These are phyloP conservation scores for Acromyrmex charruanus DNA, from an alignment of 1,140 invertebrate species.

Conservation along the genomic window DNA sequence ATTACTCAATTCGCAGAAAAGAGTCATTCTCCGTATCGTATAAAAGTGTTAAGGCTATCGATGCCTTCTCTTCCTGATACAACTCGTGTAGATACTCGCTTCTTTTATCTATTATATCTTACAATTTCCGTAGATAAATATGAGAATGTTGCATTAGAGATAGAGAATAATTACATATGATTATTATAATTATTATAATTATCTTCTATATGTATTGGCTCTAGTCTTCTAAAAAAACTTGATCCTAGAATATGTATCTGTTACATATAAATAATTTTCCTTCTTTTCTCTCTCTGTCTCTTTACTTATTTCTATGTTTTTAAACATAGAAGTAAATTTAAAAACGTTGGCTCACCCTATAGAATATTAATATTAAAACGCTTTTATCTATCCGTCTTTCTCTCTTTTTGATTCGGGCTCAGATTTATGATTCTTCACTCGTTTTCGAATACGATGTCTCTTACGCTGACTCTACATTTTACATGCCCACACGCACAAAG, in stretches of 20 bases:
- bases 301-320: background rate
- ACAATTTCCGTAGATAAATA: background rate
- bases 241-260: background rate
- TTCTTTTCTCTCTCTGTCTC: background rate
- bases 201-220: background rate
- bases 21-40: background rate
- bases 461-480: background rate
- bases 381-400: background rate
- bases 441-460: background rate
- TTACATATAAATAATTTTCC: background rate
- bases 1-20: slow-evolving; percentile 36
- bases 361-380: too few relatives aligned
- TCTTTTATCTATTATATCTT: background rate
- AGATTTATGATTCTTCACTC: background rate
- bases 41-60: slow-evolving; percentile 24
- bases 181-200: background rate
- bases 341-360: too few relatives aligned
- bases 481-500: slow-evolving; percentile 31
- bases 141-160: background rate
- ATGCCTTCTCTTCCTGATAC: background rate
- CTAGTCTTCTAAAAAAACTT: background rate
- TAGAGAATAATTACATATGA: background rate
- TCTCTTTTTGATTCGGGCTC: background rate
- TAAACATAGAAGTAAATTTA: too few relatives aligned
- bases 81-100: background rate